Evolutionary conservation across 2,113 vertebrate species (phyloP), one percentile per base, ranked within the genome.

Genomic region (Heterochromis multidens): DNA sequence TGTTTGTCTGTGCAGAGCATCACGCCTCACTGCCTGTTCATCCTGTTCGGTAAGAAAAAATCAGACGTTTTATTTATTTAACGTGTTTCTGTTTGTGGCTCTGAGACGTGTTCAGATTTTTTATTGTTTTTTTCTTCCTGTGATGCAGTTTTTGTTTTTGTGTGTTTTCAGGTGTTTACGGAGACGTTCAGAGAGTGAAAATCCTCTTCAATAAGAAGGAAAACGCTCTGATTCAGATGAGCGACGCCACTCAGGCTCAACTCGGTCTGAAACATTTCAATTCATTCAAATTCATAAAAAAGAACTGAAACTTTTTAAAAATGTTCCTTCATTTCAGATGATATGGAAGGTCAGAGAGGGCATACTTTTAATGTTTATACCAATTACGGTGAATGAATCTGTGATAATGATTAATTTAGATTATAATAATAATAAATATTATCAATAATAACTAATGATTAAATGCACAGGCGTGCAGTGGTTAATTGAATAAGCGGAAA

Each of bases 201-300:
- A 91, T 94, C 58, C 93, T 94, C 57, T 94, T 94, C 87, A 94
- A 92, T 2, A 92, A 91, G 82, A 88, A 94, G 62, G 90, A 94
- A 3, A 94, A 88, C 16, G 93, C 93, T 77, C 80, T 94, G 1
- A 82, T 94, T 11, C 93, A 94, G 87, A 91, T 94, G 93, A 92
- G 85, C 43, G 93, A 92, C 1, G 81, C 60, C 21, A 92, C 93
- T 0, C 93, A 94, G 78, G 93, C 93, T 85, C 93, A 94, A 3
- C 93, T 94, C 0, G 93, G 93, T 94, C 23, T 3, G 83, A 86
- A 17, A 10, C 43, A 49, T 49, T 72, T 29, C 16, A 72, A 6
- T 49, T 57, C 54, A 23, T 56, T 56, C 4, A 10, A n/a, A 9
- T 5, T 49, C 2, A 72, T 72, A 16, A 40, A 40, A 65, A 23